These are phyloP conservation scores for Lepisosteus osseus DNA, from an alignment of 2,113 vertebrate genomes.

Conservation along the genomic window DNA sequence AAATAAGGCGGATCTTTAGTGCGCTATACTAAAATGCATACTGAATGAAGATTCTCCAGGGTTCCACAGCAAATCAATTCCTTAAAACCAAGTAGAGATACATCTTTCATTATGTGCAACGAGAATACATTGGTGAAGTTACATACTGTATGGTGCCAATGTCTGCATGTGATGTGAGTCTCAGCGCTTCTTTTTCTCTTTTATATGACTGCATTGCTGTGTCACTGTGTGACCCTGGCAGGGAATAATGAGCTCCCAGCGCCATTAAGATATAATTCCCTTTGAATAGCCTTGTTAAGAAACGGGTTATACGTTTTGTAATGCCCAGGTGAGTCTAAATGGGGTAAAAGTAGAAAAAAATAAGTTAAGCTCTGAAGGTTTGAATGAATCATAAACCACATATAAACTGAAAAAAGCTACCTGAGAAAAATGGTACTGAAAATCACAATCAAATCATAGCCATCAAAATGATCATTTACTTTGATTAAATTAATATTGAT, in stretches of 20 bases:
- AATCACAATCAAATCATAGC: too few species aligned
- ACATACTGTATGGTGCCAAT: constrained; percentile 6
- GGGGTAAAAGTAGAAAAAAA: background rate
- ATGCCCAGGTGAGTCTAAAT: constrained; percentile 47
- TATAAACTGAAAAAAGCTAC: too few species aligned
- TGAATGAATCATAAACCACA: too few species aligned
- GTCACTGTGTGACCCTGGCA: constrained; percentile 9
- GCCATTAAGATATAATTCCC: constrained; percentile 60
- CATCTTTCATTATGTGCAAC: constrained; percentile 52
- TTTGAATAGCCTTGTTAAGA: constrained; percentile 41
- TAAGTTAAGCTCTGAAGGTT: background rate
- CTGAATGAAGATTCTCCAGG: too few species aligned
- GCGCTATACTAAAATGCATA: too few species aligned
- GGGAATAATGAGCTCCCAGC: constrained; percentile 19
- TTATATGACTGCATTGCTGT: constrained; percentile 46
- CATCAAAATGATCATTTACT: too few species aligned
- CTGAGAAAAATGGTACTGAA: too few species aligned
- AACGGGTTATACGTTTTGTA: constrained; percentile 49
- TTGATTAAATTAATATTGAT: too few species aligned
- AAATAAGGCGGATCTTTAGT: too few species aligned
- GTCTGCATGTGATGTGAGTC: constrained; percentile 36
- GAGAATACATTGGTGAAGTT: constrained; percentile 24
- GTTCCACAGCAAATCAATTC: too few species aligned
- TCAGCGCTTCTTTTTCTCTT: constrained; percentile 30
- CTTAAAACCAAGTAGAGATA: too few species aligned